Evolutionary conservation across 2,888 invertebrate genomes (phyloP).

Genomic region (Netelia inedita): DNA sequence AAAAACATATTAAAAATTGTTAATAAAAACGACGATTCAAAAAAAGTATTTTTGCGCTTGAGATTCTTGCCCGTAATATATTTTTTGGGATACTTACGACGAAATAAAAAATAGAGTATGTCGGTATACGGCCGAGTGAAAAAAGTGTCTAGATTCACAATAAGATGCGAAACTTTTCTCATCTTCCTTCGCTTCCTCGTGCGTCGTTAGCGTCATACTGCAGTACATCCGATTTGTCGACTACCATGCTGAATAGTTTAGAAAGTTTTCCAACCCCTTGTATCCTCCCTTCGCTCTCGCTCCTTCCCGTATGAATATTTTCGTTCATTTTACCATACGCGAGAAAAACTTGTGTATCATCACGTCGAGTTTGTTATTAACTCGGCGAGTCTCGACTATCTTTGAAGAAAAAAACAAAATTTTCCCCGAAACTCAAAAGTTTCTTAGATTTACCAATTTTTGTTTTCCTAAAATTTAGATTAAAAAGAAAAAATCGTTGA

Average conservation of each 20-base stretch:
- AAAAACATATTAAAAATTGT: not conserved
- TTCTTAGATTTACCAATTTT: not conserved
- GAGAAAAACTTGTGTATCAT: constrained; percentile 24
- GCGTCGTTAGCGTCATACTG: constrained; percentile 60
- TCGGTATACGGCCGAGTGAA: not conserved
- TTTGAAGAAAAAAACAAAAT: not conserved
- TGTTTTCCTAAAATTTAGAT: not conserved
- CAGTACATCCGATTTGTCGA: constrained; percentile 66
- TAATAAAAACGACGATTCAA: not conserved
- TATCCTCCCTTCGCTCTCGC: constrained; percentile 26
- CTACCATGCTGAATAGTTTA: constrained; percentile 51
- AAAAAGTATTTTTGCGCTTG: not conserved
- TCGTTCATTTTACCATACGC: constrained; percentile 41
- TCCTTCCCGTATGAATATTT: constrained; percentile 52
- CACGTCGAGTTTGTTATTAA: constrained; percentile 9
- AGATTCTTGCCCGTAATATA: not conserved
- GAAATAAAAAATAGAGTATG: constrained; percentile 29
- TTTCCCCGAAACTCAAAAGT: constrained; percentile 8
- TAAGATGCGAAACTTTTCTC: constrained; percentile 67
- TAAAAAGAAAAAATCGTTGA: not conserved
- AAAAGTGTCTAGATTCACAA: constrained; percentile 61
- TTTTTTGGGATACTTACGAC: not conserved
- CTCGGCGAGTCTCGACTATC: not conserved
- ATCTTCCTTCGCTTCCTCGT: constrained; percentile 51
- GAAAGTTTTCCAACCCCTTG: constrained; percentile 44